Conservation (phyloP, 1,140 invertebrate genomes). For the Drosophila guanche region DNA sequence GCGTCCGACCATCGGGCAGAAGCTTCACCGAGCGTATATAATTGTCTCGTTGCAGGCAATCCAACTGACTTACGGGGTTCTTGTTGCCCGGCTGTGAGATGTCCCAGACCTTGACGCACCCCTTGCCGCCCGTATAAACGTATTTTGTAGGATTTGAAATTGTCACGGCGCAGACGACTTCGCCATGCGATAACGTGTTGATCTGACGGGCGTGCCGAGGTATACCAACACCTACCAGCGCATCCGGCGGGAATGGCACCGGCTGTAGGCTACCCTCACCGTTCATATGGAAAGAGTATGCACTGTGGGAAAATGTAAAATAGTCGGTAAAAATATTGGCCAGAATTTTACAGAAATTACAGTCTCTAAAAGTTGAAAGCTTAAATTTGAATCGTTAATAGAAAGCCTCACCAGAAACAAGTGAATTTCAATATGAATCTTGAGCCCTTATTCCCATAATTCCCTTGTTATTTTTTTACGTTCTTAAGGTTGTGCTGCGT, state of each 20-base stretch:
- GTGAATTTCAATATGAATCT: no score
- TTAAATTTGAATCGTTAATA: no score
- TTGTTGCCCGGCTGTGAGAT: constrained; percentile 92
- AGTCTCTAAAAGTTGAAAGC: no score
- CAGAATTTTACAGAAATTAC: no score
- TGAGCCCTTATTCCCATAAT: no score
- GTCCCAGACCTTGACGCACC: constrained; percentile 98
- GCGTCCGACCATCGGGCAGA: constrained; percentile 96
- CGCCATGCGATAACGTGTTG: constrained; percentile 96
- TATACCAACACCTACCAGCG: constrained; percentile 95
- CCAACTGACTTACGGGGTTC: constrained; percentile 94
- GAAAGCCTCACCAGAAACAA: no score
- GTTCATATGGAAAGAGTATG: constrained; percentile 96
- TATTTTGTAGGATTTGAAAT: constrained; percentile 95
- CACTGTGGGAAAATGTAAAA: constrained; percentile 84
- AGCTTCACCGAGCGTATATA: constrained; percentile 99
- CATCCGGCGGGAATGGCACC: constrained; percentile 97
- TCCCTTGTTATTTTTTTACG: no score
- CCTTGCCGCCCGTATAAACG: constrained; percentile 99
- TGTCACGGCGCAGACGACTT: constrained; percentile 95
- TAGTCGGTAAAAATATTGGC: no score
- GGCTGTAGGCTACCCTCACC: constrained; percentile 95
- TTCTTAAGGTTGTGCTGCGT: no score
- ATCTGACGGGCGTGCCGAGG: constrained; percentile 95
- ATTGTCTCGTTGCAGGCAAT: constrained; percentile 98